Evolutionary conservation across 2,888 invertebrate genomes (phyloP).

Genomic region (Nycteola revayana): DNA sequence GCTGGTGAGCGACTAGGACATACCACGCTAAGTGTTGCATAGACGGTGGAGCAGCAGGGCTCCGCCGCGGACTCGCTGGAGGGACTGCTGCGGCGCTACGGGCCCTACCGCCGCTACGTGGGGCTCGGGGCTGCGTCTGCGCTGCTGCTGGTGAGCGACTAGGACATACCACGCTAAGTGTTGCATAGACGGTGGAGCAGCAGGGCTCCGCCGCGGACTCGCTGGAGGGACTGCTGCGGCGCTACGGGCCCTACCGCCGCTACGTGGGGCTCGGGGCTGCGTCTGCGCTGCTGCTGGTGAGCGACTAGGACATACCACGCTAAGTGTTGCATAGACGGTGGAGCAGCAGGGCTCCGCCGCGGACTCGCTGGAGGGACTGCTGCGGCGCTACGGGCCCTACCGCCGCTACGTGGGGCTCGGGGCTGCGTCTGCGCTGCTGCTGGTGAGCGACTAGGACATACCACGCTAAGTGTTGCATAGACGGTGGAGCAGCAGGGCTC

Average conservation of each 20-base stretch:
- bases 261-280: constrained; percentile 88
- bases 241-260: constrained; percentile 83
- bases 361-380: constrained; percentile 27
- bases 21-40: too few relatives aligned
- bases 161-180: too few relatives aligned
- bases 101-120: constrained; percentile 85
- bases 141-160: constrained; percentile 83
- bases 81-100: constrained; percentile 51
- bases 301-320: too few relatives aligned
- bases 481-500: constrained; percentile 41
- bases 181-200: too few relatives aligned
- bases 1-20: constrained; percentile 78
- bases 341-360: constrained; percentile 39
- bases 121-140: constrained; percentile 87
- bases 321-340: too few relatives aligned
- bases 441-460: too few relatives aligned
- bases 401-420: constrained; percentile 88
- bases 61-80: constrained; percentile 37
- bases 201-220: constrained; percentile 39
- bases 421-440: constrained; percentile 85
- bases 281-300: constrained; percentile 84
- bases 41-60: constrained; percentile 42
- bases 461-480: too few relatives aligned
- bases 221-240: constrained; percentile 26
- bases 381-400: constrained; percentile 72